Evolutionary conservation across 2,888 invertebrate species (phyloP).

Genomic region (Orchesellides sinensis): DNA sequence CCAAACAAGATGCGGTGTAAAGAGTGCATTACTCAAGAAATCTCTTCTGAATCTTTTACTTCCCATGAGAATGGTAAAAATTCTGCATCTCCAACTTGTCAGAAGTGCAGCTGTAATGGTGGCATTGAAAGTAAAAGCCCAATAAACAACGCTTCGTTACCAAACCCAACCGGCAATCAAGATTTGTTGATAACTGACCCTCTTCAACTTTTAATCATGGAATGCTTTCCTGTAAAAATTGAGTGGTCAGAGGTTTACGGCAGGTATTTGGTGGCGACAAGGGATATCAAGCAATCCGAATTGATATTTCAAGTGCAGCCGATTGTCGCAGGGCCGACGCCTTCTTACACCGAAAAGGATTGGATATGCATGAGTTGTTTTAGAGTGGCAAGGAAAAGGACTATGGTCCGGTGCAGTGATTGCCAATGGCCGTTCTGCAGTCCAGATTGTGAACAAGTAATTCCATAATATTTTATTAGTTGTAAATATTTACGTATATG

Average conservation of each 20-base stretch:
- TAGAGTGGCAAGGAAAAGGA: constrained; percentile 43
- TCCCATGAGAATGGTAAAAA: not conserved
- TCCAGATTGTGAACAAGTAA: constrained; percentile 39
- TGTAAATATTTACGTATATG: not conserved
- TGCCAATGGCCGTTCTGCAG: constrained; percentile 58
- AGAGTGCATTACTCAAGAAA: constrained; percentile 18
- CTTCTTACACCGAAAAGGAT: constrained; percentile 44
- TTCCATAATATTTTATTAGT: not conserved
- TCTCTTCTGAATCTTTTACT: no score
- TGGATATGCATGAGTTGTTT: constrained; percentile 55
- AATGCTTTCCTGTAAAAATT: constrained; percentile 42
- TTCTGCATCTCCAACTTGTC: not conserved
- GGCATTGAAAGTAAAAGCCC: not conserved
- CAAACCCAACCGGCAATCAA: no score
- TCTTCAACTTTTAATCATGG: constrained; percentile 32
- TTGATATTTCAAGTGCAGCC: constrained; percentile 44
- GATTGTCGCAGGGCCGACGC: constrained; percentile 47
- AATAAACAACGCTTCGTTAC: not conserved
- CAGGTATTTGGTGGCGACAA: constrained; percentile 52
- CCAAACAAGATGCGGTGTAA: constrained; percentile 22
- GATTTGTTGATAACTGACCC: not conserved
- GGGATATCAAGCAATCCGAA: constrained; percentile 34
- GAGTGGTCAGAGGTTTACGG: constrained; percentile 32
- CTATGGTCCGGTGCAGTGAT: constrained; percentile 40
- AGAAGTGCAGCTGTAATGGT: not conserved